A percentile compares a stretch with the other conserved stretches of the same genome.
phyloP scores from a whole-genome alignment of 2,888 invertebrate species.

The Cryptus armator region DNA sequence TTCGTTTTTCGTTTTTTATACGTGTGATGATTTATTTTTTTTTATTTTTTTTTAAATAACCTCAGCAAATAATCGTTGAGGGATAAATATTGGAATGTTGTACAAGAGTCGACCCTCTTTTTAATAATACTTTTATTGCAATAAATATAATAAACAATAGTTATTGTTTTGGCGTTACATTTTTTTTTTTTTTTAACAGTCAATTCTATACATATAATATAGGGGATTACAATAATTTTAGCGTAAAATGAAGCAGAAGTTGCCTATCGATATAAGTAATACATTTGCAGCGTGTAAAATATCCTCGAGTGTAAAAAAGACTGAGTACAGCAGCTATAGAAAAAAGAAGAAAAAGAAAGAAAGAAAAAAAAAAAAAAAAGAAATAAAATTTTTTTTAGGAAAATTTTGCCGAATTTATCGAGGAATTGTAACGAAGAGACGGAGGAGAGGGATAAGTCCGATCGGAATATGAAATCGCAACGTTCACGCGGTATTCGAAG shows the following conservation, averaged over 20 bases:
- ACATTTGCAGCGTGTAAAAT: constrained; percentile 78
- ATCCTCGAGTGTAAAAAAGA: constrained; percentile 72
- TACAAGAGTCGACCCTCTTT: constrained; percentile 32
- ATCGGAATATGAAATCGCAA: constrained; percentile 33
- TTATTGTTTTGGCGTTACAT: constrained; percentile 82
- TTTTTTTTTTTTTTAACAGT: constrained; percentile 76
- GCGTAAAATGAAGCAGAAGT: constrained; percentile 79
- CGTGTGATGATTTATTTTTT: neutral
- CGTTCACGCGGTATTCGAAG: constrained; percentile 29
- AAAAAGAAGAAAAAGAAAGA: neutral
- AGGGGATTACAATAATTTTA: constrained; percentile 77
- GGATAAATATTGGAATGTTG: neutral
- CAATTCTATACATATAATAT: constrained; percentile 80
- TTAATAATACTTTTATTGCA: constrained; percentile 81
- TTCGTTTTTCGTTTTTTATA: constrained; percentile 20
- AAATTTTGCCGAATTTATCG: neutral
- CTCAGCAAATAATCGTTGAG: neutral
- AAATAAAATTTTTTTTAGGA: neutral
- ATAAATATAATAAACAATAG: constrained; percentile 82
- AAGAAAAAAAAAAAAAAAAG: too few species aligned
- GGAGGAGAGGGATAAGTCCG: constrained; percentile 29
- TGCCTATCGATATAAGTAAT: constrained; percentile 78
- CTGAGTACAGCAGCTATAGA: constrained; percentile 76
- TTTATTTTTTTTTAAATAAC: neutral
- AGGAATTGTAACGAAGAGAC: constrained; percentile 10